Evolutionary conservation across 2,113 vertebrate genomes (phyloP), one percentile per base, ranked within the genome.

Genomic region (Gallinago undulata): DNA sequence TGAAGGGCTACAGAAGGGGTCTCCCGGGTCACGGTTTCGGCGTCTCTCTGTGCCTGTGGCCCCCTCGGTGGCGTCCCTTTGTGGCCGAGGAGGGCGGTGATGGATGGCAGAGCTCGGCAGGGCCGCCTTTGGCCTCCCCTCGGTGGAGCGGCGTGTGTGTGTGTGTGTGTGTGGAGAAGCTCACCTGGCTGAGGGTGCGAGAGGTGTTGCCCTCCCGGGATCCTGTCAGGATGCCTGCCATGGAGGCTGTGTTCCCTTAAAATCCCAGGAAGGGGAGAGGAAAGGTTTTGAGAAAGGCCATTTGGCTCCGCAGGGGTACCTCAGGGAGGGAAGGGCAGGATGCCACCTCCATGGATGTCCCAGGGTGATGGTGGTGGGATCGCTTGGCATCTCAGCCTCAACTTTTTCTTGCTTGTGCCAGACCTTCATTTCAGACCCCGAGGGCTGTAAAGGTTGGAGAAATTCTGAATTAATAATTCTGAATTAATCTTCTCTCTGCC

Each of bases 21-120:
- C 17, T 19, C 25, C 30, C 8, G 9, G 66, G 41, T 66, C 6
- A 0, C 2, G 50, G 1, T 55, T n/a, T 56, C 10, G 15, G 64
- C 33, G 3, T 53, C 37, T 3, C 13, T 39, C 56, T 41, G 28
- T 2, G 2, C 33, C 37, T 39, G 0, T 1, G 28, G 30, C n/a
- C 14, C 16, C 31, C 16, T 19, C 50, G 1, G 37, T 14, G 63
- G 57, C 9, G 24, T 30, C 50, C 17, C 12, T 14, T 19, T 1
- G 28, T 84, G n/a, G 25, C 3, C 14, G 62, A 13, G 51, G n/a
- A 60, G 6, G 48, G 50, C 5, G 72, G 1, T 31, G 37, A 4
- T 19, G 47, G 37, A 4, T 19, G 47, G 1, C 5, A 2, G 60
- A 28, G 39, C 9, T 30, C 7, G 35, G 66, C 85, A 7, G 43